Conservation (phyloP, 2,797 vertebrate genomes). For the Orientallactaga sibirica region DNA sequence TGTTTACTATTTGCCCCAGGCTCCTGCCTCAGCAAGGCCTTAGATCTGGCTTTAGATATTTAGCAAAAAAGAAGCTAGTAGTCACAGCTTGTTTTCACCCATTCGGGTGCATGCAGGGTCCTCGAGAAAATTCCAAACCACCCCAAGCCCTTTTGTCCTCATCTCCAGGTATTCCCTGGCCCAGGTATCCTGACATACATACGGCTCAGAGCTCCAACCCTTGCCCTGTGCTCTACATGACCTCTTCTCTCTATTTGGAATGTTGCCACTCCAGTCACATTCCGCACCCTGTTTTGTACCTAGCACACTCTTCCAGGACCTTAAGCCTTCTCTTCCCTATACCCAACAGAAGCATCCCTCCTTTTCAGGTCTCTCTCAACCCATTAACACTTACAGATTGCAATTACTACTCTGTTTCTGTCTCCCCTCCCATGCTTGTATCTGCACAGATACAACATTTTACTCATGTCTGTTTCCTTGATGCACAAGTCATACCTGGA, state of each 20-base stretch:
- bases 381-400: background rate
- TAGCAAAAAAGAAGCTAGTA: background rate
- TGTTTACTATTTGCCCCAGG: constrained; percentile 6
- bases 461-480: background rate
- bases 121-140: background rate
- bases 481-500: background rate
- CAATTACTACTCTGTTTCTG: background rate
- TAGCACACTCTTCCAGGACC: background rate
- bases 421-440: background rate
- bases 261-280: background rate
- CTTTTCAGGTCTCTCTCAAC: background rate
- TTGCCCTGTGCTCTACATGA: background rate
- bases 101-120: background rate
- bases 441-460: background rate
- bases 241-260: background rate
- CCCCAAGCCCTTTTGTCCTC: background rate
- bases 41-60: constrained; percentile 39
- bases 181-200: background rate
- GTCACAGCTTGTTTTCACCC: background rate
- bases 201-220: background rate
- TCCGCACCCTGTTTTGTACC: background rate
- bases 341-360: background rate
- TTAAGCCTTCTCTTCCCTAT: too few species aligned
- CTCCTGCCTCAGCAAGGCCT: constrained; percentile 51
- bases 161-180: too few species aligned